These are phyloP conservation scores for Plebejus argus DNA, from an alignment of 2,888 invertebrate genomes.

Conservation along the genomic window DNA sequence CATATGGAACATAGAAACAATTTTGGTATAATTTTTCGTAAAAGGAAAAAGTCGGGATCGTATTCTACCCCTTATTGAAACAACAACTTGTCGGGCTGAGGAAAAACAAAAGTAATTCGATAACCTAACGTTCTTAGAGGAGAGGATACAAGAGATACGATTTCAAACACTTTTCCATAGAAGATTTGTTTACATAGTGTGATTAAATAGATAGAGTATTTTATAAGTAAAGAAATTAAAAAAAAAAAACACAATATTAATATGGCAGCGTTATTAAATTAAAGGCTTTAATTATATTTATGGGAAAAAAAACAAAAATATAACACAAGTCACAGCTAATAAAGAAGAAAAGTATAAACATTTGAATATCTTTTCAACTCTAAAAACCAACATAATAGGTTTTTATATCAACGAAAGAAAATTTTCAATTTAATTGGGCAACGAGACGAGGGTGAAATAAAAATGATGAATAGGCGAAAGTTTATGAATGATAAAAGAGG, in stretches of 20 bases:
- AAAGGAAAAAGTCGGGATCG: not conserved
- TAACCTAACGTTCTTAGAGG: not conserved
- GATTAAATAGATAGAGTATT: not conserved
- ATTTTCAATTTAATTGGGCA: slow-evolving; percentile 25
- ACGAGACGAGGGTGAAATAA: slow-evolving; percentile 27
- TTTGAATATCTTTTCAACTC: not conserved
- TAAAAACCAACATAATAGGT: not conserved
- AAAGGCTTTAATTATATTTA: not conserved
- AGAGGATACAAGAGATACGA: not conserved
- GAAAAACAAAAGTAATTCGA: slow-evolving; percentile 25
- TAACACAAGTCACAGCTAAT: not conserved
- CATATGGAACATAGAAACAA: not conserved
- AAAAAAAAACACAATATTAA: not conserved
- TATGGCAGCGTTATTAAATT: no score
- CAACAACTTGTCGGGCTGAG: not conserved
- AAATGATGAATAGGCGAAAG: slow-evolving; percentile 26
- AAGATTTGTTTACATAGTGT: not conserved
- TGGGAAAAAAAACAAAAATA: not conserved
- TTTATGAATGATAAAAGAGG: slow-evolving; percentile 29
- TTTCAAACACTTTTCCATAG: not conserved
- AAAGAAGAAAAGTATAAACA: not conserved
- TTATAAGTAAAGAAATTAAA: not conserved
- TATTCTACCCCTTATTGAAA: not conserved
- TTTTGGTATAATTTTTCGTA: slow-evolving; percentile 16
- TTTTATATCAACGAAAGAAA: not conserved